A percentile compares a stretch with the other conserved stretches of the same genome.
Evolutionary conservation across 2,888 invertebrate species (phyloP).

Genomic region (Spilosoma lubricipeda): DNA sequence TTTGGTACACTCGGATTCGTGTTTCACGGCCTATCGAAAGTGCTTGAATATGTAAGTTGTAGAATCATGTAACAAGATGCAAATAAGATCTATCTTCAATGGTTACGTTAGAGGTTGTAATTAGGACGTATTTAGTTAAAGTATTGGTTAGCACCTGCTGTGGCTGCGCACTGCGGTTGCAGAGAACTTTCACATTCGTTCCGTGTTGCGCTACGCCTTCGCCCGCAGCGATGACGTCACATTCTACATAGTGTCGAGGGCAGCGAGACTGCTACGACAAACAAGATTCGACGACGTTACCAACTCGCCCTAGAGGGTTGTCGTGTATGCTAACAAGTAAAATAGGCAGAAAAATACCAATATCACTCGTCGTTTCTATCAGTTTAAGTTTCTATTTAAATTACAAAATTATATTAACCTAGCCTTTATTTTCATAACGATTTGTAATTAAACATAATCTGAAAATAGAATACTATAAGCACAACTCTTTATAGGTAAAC

Average conservation of each 20-base stretch:
- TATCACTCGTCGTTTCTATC: neutral
- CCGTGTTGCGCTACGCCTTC: slow-evolving; percentile 74
- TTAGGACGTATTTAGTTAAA: slow-evolving; percentile 58
- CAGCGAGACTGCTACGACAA: slow-evolving; percentile 47
- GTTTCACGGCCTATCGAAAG: slow-evolving; percentile 20
- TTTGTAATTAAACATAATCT: neutral
- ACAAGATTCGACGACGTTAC: slow-evolving; percentile 27
- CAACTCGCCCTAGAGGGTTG: slow-evolving; percentile 43
- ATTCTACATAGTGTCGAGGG: slow-evolving; percentile 55
- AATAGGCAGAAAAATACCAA: neutral
- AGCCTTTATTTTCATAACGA: neutral
- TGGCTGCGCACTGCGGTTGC: slow-evolving; percentile 69
- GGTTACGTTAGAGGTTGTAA: slow-evolving; percentile 45
- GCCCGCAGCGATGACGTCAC: slow-evolving; percentile 76
- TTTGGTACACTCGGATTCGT: slow-evolving; percentile 45
- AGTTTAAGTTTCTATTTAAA: neutral
- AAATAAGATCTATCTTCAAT: slow-evolving; percentile 34
- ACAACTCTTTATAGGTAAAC: neutral
- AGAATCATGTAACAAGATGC: slow-evolving; percentile 24
- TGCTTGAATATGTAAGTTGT: slow-evolving; percentile 18
- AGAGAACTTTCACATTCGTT: slow-evolving; percentile 84
- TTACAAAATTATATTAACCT: neutral
- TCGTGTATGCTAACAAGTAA: slow-evolving; percentile 28
- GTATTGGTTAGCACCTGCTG: slow-evolving; percentile 76
- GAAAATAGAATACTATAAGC: neutral